phyloP scores from a whole-genome alignment of 2,113 vertebrate genomes.

The Passer domesticus region DNA sequence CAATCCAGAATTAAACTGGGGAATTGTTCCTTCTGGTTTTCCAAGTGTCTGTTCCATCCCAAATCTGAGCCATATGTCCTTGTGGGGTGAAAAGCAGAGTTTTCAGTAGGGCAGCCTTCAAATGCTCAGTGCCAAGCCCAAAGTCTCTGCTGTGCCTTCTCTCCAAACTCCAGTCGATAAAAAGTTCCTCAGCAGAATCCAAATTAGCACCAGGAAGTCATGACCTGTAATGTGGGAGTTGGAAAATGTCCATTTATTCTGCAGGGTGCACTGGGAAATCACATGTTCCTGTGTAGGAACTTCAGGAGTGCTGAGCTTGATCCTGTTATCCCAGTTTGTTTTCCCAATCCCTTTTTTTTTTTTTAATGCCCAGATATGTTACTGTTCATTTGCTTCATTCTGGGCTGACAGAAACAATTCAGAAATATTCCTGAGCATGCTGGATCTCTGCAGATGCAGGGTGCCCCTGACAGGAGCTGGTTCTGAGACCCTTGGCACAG shows the following conservation, averaged over 20 bases:
- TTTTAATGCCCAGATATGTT: not conserved
- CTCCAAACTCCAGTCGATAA: not conserved
- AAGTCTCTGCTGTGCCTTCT: not conserved
- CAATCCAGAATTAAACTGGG: not conserved
- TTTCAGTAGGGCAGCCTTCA: not conserved
- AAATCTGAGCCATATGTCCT: not conserved
- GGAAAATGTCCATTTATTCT: not conserved
- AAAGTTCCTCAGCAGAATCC: slow-evolving; percentile 20
- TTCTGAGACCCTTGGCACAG: not conserved
- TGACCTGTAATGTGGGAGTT: not conserved
- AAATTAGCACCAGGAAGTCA: not conserved
- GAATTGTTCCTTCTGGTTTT: not conserved
- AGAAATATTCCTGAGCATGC: not conserved
- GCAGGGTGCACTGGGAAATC: not conserved
- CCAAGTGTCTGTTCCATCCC: not conserved
- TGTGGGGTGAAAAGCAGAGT: not conserved
- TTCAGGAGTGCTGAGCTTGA: not conserved
- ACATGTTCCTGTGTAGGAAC: not conserved
- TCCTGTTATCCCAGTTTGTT: not conserved
- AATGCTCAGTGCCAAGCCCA: not conserved
- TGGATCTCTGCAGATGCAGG: not conserved
- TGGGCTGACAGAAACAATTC: not conserved
- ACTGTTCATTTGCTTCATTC: not conserved
- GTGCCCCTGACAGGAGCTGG: not conserved
- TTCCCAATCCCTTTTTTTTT: not conserved